A percentile compares a stretch with the other conserved stretches of the same genome.
These are phyloP conservation scores for Drosophila sechellia DNA, from an alignment of 1,140 invertebrate species.

Conservation along the genomic window DNA sequence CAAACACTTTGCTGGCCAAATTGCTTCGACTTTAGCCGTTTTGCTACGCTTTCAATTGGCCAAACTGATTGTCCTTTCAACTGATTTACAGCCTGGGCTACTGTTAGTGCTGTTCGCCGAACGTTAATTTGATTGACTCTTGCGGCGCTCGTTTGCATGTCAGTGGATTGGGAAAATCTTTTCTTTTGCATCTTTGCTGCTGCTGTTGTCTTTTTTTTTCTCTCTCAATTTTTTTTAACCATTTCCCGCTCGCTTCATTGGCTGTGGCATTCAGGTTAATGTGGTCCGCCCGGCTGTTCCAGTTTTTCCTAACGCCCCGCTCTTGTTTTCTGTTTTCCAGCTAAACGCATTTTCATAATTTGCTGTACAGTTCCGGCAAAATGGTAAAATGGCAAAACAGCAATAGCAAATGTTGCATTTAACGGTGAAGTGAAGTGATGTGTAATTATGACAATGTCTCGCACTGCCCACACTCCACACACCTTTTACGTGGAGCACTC, in stretches of 20 bases:
- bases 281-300: constrained; percentile 59
- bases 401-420: constrained; percentile 69
- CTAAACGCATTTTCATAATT: constrained; percentile 81
- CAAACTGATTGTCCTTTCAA: constrained; percentile 77
- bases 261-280: constrained; percentile 77
- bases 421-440: constrained; percentile 71
- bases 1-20: constrained; percentile 21
- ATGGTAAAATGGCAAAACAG: constrained; percentile 6
- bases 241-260: constrained; percentile 49
- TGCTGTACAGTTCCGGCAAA: constrained; percentile 74
- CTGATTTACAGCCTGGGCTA: constrained; percentile 70
- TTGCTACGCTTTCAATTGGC: constrained; percentile 66
- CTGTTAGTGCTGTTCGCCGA: constrained; percentile 24
- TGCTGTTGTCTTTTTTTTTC: background rate
- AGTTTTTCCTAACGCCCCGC: constrained; percentile 64
- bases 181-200: background rate
- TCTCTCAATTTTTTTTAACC: background rate
- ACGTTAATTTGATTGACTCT: constrained; percentile 76
- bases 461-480: constrained; percentile 42
- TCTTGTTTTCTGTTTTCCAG: constrained; percentile 44
- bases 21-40: constrained; percentile 4
- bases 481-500: constrained; percentile 15
- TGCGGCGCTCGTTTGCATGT: constrained; percentile 74
- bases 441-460: constrained; percentile 58
- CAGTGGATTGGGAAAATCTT: constrained; percentile 43